Evolutionary conservation across 1,140 invertebrate genomes (phyloP), one percentile per base, ranked within the genome.

Genomic region (Ips typographus): DNA sequence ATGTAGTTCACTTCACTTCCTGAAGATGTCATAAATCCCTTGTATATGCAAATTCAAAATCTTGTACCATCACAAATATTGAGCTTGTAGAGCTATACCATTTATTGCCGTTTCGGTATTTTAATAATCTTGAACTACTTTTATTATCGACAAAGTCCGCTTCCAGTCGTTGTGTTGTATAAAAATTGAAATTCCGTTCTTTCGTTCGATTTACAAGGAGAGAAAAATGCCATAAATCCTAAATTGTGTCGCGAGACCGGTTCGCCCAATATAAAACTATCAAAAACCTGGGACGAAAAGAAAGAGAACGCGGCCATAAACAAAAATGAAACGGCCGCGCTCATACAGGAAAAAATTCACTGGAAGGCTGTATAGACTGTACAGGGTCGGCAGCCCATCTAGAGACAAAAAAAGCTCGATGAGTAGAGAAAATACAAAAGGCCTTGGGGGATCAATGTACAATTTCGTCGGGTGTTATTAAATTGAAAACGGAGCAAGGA

Each of bases 211-310:
- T 22, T 22, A 22, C 22, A 22, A 22, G 22, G 22, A 22, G 22
- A 22, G 22, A 22, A 22, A 22, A 22, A 22, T 22, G 62, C 51
- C 51, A 65, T 65, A 65, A 65, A 65, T 65, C 40, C 40, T 36
- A 55, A 53, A 65, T 65, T 56, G 52, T 65, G 62, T 65, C 62
- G 56, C 62, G 47, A 41, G 52, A 65, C 5, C 62, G 40, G 39
- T 53, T 65, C 62, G 51, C 51, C 62, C 62, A 22, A 65, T 65
- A 56, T 56, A 65, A 56, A 65, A 65, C 62, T 65, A 65, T 65
- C 62, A 65, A 65, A 65, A 38, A 6, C 53, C 51, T 43, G 62
- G 40, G 56, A 65, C 47, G 62, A 65, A 65, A 65, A 56, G 52
- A 65, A 65, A 65, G 62, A 55, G 56, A 65, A 65, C 52, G 51